Conservation (phyloP, 2,113 vertebrate genomes). For the Megalops atlanticus region DNA sequence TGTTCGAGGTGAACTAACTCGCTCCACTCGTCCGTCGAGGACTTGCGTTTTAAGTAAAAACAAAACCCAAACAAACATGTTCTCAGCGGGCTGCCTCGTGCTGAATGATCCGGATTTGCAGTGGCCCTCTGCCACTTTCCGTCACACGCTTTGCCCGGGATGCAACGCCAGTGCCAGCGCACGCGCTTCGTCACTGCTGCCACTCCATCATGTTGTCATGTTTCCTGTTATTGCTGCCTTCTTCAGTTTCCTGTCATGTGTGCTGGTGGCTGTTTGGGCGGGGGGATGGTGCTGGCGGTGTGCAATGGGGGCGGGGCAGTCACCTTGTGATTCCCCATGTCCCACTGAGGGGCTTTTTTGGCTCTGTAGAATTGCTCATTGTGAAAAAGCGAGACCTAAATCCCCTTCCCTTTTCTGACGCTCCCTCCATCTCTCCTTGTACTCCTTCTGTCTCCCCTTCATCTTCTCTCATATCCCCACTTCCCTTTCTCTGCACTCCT, state of each 20-base stretch:
- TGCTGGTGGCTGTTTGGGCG: conserved; percentile 30
- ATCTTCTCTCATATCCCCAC: too few species aligned
- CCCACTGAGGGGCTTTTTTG: not conserved
- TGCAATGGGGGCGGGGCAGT: too few species aligned
- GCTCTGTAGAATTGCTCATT: not conserved
- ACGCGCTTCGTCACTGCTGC: not conserved
- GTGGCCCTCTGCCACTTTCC: too few species aligned
- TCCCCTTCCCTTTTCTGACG: not conserved
- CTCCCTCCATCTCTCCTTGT: not conserved
- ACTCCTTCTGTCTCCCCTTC: too few species aligned
- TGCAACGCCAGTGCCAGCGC: not conserved
- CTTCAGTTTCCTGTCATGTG: conserved; percentile 63
- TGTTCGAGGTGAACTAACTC: too few species aligned
- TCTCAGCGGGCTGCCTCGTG: too few species aligned
- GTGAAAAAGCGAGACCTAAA: not conserved
- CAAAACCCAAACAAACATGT: too few species aligned
- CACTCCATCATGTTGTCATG: conserved; percentile 33
- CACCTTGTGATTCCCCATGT: conserved; percentile 40
- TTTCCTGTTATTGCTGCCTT: conserved; percentile 64
- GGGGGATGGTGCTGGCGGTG: not conserved
- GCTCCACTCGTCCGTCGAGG: too few species aligned
- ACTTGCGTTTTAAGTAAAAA: too few species aligned
- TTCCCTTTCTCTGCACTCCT: too few species aligned
- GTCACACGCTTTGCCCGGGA: not conserved
- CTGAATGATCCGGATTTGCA: too few species aligned